These are phyloP conservation scores for Caenorhabditis sinica DNA, from an alignment of 2,888 invertebrate genomes.

Conservation along the genomic window DNA sequence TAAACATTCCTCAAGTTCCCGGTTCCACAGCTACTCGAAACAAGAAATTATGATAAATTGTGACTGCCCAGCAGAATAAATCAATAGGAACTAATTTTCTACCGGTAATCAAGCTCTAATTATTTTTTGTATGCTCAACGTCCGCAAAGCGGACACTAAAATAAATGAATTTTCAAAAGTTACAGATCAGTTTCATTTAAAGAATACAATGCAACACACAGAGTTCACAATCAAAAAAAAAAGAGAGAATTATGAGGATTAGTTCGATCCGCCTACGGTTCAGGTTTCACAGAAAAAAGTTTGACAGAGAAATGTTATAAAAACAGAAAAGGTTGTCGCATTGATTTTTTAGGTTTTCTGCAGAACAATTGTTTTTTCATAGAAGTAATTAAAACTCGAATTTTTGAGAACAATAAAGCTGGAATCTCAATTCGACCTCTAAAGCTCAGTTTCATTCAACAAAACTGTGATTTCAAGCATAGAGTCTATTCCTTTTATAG, in stretches of 20 bases:
- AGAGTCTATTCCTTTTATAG: too few relatives aligned
- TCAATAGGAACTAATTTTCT: neutral
- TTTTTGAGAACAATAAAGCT: too few relatives aligned
- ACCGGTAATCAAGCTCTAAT: slow-evolving; percentile 4
- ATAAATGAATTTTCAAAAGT: neutral
- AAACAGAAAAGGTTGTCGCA: neutral
- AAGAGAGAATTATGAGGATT: slow-evolving; percentile 26
- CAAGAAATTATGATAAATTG: neutral
- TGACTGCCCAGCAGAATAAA: neutral
- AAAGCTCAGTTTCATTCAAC: too few relatives aligned
- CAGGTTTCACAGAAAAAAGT: neutral
- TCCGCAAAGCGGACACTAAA: neutral
- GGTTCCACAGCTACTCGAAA: neutral
- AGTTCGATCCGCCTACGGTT: slow-evolving; percentile 31
- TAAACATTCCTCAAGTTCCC: neutral
- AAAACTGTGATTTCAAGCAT: too few relatives aligned
- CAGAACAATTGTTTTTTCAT: neutral
- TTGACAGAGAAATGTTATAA: neutral
- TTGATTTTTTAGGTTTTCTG: neutral
- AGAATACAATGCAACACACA: slow-evolving; percentile 3
- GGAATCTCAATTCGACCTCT: too few relatives aligned
- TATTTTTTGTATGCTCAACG: neutral
- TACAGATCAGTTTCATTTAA: slow-evolving; percentile 11
- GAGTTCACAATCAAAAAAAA: slow-evolving; percentile 38
- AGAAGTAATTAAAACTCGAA: too few relatives aligned